phyloP scores from a whole-genome alignment of 37 sponge, comb jelly and placozoan species.

The Agelas oroides region DNA sequence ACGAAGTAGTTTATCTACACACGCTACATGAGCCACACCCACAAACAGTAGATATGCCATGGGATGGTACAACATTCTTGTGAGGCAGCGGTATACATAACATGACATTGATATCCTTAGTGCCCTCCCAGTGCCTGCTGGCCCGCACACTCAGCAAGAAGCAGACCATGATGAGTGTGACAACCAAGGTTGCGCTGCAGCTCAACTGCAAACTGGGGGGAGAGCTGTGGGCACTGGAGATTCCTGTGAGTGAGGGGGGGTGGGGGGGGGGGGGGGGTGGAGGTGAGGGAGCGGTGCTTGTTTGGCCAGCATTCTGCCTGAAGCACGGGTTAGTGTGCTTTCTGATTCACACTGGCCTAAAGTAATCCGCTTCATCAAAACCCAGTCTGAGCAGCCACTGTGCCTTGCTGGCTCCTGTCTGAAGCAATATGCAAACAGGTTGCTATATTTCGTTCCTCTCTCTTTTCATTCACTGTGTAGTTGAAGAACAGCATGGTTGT shows the following conservation, averaged over 20 bases:
- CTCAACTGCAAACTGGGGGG: slow-evolving; percentile 97
- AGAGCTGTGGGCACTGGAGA: slow-evolving; percentile 92
- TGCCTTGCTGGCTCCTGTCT: slow-evolving; percentile 47
- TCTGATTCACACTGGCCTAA: slow-evolving; percentile 69
- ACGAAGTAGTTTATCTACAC: too few species aligned
- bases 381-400: slow-evolving; percentile 16
- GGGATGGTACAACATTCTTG: too few species aligned
- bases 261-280: background rate
- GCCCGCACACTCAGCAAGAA: slow-evolving; percentile 80
- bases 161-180: slow-evolving; percentile 88
- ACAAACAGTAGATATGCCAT: too few species aligned
- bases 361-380: slow-evolving; percentile 30
- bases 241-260: slow-evolving; percentile 80
- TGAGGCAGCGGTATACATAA: too few species aligned
- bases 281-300: background rate
- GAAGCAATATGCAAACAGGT: slow-evolving; percentile 17
- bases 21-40: too few species aligned
- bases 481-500: slow-evolving; percentile 93
- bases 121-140: slow-evolving; percentile 86
- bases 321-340: slow-evolving; percentile 37
- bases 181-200: slow-evolving; percentile 94
- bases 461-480: slow-evolving; percentile 13
- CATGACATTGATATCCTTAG: slow-evolving; percentile 3
- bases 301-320: slow-evolving; percentile 30
- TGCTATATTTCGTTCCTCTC: too few species aligned